A percentile compares a stretch with the other conserved stretches of the same genome.
Evolutionary conservation across 2,888 invertebrate genomes (phyloP).

Genomic region (Rosalia funebris): DNA sequence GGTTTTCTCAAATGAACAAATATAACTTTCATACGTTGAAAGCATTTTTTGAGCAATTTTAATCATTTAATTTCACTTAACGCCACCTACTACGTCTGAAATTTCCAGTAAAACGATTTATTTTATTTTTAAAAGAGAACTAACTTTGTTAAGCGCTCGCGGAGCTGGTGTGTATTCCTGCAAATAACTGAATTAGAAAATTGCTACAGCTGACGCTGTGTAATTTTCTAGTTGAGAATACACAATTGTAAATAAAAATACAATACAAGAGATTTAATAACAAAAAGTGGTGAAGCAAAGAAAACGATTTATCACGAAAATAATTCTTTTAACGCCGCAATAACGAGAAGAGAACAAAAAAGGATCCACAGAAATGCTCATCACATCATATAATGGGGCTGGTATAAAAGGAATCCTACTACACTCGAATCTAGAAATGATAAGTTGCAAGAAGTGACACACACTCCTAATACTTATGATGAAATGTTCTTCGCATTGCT

Average conservation of each 20-base stretch:
- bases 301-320: conserved; percentile 50
- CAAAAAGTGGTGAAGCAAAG: conserved; percentile 44
- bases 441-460: conserved; percentile 49
- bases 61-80: conserved; percentile 25
- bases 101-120: conserved; percentile 17
- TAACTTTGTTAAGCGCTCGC: conserved; percentile 25
- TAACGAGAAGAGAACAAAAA: conserved; percentile 47
- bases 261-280: conserved; percentile 41
- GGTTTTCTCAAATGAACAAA: background rate
- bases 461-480: conserved; percentile 48
- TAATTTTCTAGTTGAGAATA: conserved; percentile 48
- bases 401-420: conserved; percentile 39
- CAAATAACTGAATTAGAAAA: conserved; percentile 50
- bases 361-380: conserved; percentile 46
- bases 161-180: conserved; percentile 31
- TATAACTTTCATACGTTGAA: conserved; percentile 11
- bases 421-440: conserved; percentile 45
- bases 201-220: conserved; percentile 47
- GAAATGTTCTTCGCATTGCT: conserved; percentile 48
- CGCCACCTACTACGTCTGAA: conserved; percentile 17
- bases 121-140: conserved; percentile 27
- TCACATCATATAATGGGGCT: conserved; percentile 39
- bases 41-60: conserved; percentile 10
- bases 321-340: conserved; percentile 52
- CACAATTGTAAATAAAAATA: conserved; percentile 50